phyloP scores from a whole-genome alignment of 53 echinoderm and acorn worm genomes.

The Astropecten irregularis region DNA sequence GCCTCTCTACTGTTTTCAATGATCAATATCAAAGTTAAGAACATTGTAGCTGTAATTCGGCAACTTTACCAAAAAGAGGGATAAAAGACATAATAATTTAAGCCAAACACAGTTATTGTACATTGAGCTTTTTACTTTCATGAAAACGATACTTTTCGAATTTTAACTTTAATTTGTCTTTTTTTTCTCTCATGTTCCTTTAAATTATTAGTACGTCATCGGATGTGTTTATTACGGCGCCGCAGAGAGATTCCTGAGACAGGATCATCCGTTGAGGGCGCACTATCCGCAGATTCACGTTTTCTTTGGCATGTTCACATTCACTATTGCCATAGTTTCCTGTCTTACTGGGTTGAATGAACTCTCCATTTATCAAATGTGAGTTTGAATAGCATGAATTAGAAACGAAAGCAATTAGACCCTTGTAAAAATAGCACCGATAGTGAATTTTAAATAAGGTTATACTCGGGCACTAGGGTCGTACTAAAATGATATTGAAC shows the following conservation, averaged over 20 bases:
- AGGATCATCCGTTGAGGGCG: conserved; percentile 60
- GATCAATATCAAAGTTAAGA: too few relatives aligned
- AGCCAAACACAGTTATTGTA: too few relatives aligned
- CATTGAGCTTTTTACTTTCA: too few relatives aligned
- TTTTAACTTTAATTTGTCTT: not conserved
- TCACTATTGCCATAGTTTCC: conserved; percentile 67
- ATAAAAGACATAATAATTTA: not conserved
- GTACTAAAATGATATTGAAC: too few relatives aligned
- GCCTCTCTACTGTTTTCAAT: too few relatives aligned
- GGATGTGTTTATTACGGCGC: conserved; percentile 45
- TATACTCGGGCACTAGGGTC: too few relatives aligned
- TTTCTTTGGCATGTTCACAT: conserved; percentile 77
- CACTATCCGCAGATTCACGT: conserved; percentile 71
- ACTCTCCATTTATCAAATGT: conserved; percentile 66
- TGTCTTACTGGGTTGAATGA: conserved; percentile 80
- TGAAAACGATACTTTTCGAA: too few relatives aligned
- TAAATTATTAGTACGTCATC: conserved; percentile 26
- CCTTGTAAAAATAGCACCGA: too few relatives aligned
- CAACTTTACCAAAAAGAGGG: too few relatives aligned
- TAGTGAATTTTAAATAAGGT: too few relatives aligned
- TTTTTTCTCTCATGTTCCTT: conserved; percentile 3
- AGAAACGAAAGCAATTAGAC: too few relatives aligned
- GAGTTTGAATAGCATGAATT: conserved; percentile 47
- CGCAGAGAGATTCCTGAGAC: conserved; percentile 33
- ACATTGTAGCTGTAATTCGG: too few relatives aligned